phyloP scores from a whole-genome alignment of 2,113 vertebrate species.

The Callaeas wilsoni region DNA sequence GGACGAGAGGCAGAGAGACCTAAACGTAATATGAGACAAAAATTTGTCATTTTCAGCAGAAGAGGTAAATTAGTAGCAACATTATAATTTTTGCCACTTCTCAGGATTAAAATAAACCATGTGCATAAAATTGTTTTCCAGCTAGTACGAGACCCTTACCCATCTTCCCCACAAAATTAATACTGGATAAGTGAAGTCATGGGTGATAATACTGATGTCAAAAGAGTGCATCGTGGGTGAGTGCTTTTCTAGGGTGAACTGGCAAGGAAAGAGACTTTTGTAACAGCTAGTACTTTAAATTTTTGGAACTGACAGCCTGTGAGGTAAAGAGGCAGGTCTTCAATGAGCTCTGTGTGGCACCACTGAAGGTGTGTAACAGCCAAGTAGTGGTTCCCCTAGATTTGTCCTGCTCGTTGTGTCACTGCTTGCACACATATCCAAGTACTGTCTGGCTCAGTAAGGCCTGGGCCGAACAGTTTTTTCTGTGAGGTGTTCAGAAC shows the following conservation, averaged over 20 bases:
- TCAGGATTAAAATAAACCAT: not conserved
- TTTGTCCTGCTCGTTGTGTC: not conserved
- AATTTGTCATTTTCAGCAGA: not conserved
- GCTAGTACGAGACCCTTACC: not conserved
- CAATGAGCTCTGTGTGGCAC: not conserved
- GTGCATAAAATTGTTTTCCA: not conserved
- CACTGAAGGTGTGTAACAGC: no score
- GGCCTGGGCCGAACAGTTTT: not conserved
- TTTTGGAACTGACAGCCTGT: not conserved
- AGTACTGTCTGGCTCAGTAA: not conserved
- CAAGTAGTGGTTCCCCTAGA: not conserved
- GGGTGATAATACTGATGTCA: not conserved
- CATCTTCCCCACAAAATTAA: rapidly evolving
- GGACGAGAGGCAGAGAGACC: not conserved
- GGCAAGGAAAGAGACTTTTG: not conserved
- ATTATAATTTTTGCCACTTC: not conserved
- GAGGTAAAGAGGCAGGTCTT: not conserved
- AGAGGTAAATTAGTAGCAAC: not conserved
- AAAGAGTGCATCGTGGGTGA: not conserved
- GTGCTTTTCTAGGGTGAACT: not conserved
- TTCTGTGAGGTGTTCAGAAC: not conserved
- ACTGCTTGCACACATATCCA: not conserved
- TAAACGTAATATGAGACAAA: not conserved
- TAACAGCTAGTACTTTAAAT: not conserved
- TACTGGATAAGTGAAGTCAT: not conserved